Evolutionary conservation across 2,888 invertebrate species (phyloP).

Genomic region (Drosophila cracens): DNA sequence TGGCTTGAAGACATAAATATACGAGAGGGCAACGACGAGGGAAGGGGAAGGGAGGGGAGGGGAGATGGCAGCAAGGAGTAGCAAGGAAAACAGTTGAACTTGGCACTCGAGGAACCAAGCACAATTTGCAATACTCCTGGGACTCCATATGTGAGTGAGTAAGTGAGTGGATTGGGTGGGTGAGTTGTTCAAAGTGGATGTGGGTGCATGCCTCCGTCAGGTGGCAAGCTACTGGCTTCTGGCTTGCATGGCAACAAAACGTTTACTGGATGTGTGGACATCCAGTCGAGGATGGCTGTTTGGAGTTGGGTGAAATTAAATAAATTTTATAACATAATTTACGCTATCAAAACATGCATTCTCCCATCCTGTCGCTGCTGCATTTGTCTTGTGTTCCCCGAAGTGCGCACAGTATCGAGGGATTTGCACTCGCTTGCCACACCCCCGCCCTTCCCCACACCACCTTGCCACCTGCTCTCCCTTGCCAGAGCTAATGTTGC

Average conservation of each 20-base stretch:
- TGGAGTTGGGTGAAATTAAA: slow-evolving; percentile 73
- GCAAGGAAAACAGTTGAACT: slow-evolving; percentile 23
- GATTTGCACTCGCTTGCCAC: slow-evolving; percentile 41
- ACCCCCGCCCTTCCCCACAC: neutral
- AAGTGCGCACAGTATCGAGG: slow-evolving; percentile 24
- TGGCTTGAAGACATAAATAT: slow-evolving; percentile 65
- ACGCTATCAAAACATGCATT: slow-evolving; percentile 79
- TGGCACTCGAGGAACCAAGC: slow-evolving; percentile 29
- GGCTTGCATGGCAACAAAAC: slow-evolving; percentile 56
- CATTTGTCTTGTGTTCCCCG: slow-evolving; percentile 48
- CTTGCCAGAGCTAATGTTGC: slow-evolving; percentile 43
- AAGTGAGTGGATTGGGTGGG: neutral
- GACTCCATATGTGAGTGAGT: slow-evolving; percentile 32
- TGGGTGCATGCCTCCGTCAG: slow-evolving; percentile 21
- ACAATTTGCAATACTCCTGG: slow-evolving; percentile 70
- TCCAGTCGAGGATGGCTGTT: neutral
- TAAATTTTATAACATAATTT: slow-evolving; percentile 81
- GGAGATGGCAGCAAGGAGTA: neutral
- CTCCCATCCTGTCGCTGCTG: slow-evolving; percentile 20
- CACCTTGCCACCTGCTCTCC: neutral
- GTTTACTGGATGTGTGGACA: slow-evolving; percentile 46
- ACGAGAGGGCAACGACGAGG: slow-evolving; percentile 58
- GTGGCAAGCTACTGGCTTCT: slow-evolving; percentile 2
- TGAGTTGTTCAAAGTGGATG: neutral
- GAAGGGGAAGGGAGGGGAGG: neutral